A percentile compares a stretch with the other conserved stretches of the same genome.
phyloP scores from a whole-genome alignment of 2,113 vertebrate species.

The Pitta sordida region DNA sequence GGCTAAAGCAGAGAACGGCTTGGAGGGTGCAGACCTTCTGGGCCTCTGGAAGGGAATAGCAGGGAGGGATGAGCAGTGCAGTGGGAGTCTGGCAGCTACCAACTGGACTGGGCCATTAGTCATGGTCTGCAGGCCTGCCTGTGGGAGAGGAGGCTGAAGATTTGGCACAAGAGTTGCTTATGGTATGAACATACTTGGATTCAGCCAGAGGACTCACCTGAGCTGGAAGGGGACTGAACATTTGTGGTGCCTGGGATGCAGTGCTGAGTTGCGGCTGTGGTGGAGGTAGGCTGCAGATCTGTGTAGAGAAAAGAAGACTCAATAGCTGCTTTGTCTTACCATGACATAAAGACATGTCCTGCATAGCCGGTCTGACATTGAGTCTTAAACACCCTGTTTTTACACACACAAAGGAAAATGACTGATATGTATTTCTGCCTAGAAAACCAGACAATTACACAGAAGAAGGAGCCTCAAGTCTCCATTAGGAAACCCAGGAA shows the following conservation, averaged over 20 bases:
- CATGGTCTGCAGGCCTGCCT: neutral
- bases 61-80: neutral
- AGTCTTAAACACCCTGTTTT: neutral
- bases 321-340: neutral
- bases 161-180: neutral
- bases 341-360: neutral
- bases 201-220: neutral
- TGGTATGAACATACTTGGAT: rapidly evolving
- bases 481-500: neutral
- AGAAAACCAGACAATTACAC: neutral
- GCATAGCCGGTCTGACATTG: rapidly evolving
- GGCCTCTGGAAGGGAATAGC: neutral
- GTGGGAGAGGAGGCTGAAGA: neutral
- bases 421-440: neutral
- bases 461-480: neutral
- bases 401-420: neutral
- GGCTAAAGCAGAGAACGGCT: neutral
- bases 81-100: neutral
- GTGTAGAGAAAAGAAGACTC: neutral
- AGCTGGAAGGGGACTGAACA: slow-evolving; percentile 65
- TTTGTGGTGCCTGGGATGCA: slow-evolving; percentile 57
- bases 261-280: slow-evolving; percentile 52
- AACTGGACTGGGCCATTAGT: neutral
- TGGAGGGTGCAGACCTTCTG: neutral
- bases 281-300: slow-evolving; percentile 61